Base-by-base conservation (phyloP, 64 coral and sea anemone genomes). In the Porites australiensis region DNA sequence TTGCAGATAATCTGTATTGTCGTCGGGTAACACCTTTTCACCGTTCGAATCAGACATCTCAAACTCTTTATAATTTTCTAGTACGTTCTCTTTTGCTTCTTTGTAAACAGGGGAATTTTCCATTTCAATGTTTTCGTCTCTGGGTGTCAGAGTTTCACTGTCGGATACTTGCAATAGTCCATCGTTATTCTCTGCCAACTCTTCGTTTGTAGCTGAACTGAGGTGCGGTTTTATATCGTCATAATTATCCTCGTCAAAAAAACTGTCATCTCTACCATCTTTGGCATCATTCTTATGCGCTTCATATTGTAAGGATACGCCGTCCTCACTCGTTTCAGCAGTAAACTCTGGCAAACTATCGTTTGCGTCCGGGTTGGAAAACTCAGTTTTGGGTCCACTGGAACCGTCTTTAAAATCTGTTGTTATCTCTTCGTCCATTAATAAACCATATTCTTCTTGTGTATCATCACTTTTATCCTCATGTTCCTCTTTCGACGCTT, bases 91-190 rank as follows among this genome's bases (percentile, higher is more conserved):
- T 20, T 43, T 16, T 49, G 44, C 62, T 50, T 49, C 44, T 8
- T 4, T 16, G 44, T 48, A 49, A 13, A 74, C 43, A 44, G 44
- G 6, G 44, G 50, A 55, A 4, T 78, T 18, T 67, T 12, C 9
- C 7, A 8, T 8, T 52, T 76, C 73, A n/a, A 76, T 10, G 47
- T 50, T 76, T 0, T 76, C 73, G 13, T 76, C 73, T 50, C 14
- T 16, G 2, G 48, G 7, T 76, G 59, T 64, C 27, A 46, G 27
- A 27, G 79, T 83, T 50, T 83, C 59, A 66, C 72, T 15, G 72
- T 44, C 13, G 72, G 79, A 83, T 83, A 19, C 62, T 83, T 64
- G 79, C 21, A 13, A 79, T n/a, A 3, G 19, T 60, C 44, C 79
- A 49, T 64, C 79, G 6, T 44, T 8, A 81, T 10, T 81, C 6